Percentiles rank a stretch among this genome's conserved stretches.
Conservation (phyloP, 2,113 vertebrate species). For the Rhinopomastus cyanomelas region DNA sequence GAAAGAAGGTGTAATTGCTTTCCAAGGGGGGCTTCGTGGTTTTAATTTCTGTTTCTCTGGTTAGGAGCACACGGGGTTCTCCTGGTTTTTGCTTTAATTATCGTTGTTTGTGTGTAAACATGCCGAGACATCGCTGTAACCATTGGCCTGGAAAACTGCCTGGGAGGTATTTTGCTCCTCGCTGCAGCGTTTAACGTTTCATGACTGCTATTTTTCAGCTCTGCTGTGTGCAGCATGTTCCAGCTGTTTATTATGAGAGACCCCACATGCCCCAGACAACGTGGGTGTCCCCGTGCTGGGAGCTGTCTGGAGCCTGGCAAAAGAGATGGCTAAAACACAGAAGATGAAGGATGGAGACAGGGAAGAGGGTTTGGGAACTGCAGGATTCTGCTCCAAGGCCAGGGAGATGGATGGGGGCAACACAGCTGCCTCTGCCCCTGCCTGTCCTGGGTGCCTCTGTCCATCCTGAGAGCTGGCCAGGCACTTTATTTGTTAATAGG, state of each 20-base stretch:
- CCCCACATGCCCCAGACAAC: accelerated
- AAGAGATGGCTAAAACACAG: accelerated
- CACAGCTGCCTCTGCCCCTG: accelerated
- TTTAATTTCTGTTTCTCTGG: not conserved
- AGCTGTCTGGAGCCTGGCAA: accelerated
- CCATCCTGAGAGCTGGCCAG: not conserved
- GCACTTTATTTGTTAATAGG: too few relatives aligned
- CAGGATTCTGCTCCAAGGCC: not conserved
- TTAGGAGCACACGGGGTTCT: not conserved
- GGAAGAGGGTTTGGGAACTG: not conserved
- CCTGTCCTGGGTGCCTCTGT: accelerated
- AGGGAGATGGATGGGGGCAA: accelerated
- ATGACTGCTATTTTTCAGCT: not conserved
- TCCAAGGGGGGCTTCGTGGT: not conserved
- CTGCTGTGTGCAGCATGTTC: not conserved
- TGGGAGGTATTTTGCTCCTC: constrained; percentile 4
- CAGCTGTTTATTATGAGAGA: accelerated
- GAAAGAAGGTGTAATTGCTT: not conserved
- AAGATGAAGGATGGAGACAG: accelerated
- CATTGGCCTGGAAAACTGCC: constrained; percentile 45
- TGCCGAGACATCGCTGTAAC: not conserved
- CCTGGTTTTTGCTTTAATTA: constrained; percentile 20
- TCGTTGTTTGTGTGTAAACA: constrained; percentile 20
- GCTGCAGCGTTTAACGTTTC: not conserved
- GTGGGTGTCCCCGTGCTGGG: accelerated